These are phyloP conservation scores for Andrena bicolor DNA, from an alignment of 2,888 invertebrate species.

Conservation along the genomic window DNA sequence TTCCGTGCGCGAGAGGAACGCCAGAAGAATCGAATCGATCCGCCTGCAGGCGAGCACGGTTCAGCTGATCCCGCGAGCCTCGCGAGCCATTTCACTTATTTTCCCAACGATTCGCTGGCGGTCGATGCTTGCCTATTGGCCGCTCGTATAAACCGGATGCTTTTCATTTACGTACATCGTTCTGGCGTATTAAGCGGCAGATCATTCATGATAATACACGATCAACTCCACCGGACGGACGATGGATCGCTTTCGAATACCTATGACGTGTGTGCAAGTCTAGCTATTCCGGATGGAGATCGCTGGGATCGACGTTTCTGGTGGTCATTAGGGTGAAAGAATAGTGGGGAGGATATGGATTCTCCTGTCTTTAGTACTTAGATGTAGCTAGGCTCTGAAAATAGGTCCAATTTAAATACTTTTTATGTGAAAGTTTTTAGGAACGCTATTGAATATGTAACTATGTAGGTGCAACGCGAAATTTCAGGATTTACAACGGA, in stretches of 20 bases:
- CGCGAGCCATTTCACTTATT: constrained; percentile 27
- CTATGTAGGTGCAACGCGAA: too few species aligned
- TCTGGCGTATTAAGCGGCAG: constrained; percentile 53
- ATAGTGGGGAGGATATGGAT: too few species aligned
- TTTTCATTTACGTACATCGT: constrained; percentile 49
- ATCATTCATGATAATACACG: constrained; percentile 33
- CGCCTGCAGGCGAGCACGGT: neutral
- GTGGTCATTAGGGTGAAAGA: too few species aligned
- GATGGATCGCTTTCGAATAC: constrained; percentile 33
- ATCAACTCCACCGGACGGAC: constrained; percentile 30
- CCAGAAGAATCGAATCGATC: constrained; percentile 28
- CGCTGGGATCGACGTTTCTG: too few species aligned
- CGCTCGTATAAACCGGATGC: constrained; percentile 36
- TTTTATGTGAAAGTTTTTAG: too few species aligned
- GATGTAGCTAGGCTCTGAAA: too few species aligned
- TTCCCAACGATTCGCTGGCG: constrained; percentile 40
- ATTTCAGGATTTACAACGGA: too few species aligned
- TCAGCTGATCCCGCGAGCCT: constrained; percentile 1
- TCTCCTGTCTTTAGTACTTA: too few species aligned
- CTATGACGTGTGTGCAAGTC: too few species aligned
- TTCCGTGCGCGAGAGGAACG: neutral
- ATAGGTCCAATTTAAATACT: too few species aligned
- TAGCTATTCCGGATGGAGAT: too few species aligned
- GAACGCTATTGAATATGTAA: too few species aligned
- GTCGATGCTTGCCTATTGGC: constrained; percentile 34